Conservation (phyloP, 1,140 invertebrate species). For the Polypedilum vanderplanki region DNA sequence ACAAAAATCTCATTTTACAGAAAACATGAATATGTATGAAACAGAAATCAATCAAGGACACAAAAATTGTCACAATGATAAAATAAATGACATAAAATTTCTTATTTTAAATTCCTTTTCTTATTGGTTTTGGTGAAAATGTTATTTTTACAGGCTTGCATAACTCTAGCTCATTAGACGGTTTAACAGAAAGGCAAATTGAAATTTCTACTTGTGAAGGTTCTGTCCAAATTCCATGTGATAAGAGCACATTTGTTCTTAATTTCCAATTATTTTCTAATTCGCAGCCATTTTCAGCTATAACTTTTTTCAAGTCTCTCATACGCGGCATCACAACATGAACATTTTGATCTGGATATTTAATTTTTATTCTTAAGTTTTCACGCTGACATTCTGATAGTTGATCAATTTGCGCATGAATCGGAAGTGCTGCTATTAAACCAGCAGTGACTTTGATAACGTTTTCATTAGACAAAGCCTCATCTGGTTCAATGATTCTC, state of each 20-base stretch:
- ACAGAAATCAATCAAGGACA: too few species aligned
- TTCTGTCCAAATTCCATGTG: slow-evolving; percentile 85
- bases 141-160: slow-evolving; percentile 86
- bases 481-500: slow-evolving; percentile 75
- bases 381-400: slow-evolving; percentile 58
- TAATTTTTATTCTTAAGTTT: slow-evolving; percentile 69
- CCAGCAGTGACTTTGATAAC: slow-evolving; percentile 91
- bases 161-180: slow-evolving; percentile 64
- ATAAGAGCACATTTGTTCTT: slow-evolving; percentile 76
- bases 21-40: too few species aligned
- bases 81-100: too few species aligned
- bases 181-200: slow-evolving; percentile 65
- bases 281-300: slow-evolving; percentile 41
- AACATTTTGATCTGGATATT: slow-evolving; percentile 85
- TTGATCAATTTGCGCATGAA: slow-evolving; percentile 80
- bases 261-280: slow-evolving; percentile 63
- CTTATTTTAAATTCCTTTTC: slow-evolving; percentile 62
- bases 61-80: too few species aligned
- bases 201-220: slow-evolving; percentile 81
- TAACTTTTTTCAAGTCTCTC: slow-evolving; percentile 54
- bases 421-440: slow-evolving; percentile 72
- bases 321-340: slow-evolving; percentile 72
- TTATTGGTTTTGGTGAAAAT: slow-evolving; percentile 79
- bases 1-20: too few species aligned
- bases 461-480: slow-evolving; percentile 64